Evolutionary conservation across 2,888 invertebrate genomes (phyloP), one percentile per base, ranked within the genome.

Genomic region (Campoletis raptor): DNA sequence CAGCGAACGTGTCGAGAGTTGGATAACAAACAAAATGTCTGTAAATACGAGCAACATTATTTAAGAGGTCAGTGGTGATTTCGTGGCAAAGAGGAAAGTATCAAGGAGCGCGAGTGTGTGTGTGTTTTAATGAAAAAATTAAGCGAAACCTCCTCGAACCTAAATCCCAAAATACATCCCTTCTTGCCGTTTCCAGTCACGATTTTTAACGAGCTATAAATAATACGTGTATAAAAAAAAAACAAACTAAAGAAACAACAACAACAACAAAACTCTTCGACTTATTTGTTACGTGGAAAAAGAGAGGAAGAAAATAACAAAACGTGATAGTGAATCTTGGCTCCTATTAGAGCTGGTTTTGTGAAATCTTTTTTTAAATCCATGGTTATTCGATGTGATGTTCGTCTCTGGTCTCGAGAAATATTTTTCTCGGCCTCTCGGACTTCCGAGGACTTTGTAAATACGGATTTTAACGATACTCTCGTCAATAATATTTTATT

Each of bases 401-500:
- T 73, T 21, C 37, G 18, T 77, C 36, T 64, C 12, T 64, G 24
- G 45, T 64, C 40, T 24, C 36, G 48, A 54, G 45, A n/a, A 64
- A n/a, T 8, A 6, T 12, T 18, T 18, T 36, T 66, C 42, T 45
- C 61, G 24, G 15, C 30, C 42, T 18, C 21, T 70, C 64, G 54
- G 37, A 77, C 18, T 78, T 74, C 42, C 74, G 54, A 76, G 89
- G 89, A 90, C 89, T 79, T 89, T 91, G 91, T 91, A 91, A 87
- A 91, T 91, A 91, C 87, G 77, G 64, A 77, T 86, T 83, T 79
- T 64, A 45, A 69, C 54, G 54, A 37, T 48, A 54, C 40, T 52
- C 73, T 73, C 52, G 21, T 4, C 6, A 52, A 24, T n/a, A 37
- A 3, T 15, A 57, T 42, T 61, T 61, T 10, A 21, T n/a, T 36